A percentile compares a stretch with the other conserved stretches of the same genome.
phyloP scores from a whole-genome alignment of 1,140 invertebrate species.

The Drosophila lowei region DNA sequence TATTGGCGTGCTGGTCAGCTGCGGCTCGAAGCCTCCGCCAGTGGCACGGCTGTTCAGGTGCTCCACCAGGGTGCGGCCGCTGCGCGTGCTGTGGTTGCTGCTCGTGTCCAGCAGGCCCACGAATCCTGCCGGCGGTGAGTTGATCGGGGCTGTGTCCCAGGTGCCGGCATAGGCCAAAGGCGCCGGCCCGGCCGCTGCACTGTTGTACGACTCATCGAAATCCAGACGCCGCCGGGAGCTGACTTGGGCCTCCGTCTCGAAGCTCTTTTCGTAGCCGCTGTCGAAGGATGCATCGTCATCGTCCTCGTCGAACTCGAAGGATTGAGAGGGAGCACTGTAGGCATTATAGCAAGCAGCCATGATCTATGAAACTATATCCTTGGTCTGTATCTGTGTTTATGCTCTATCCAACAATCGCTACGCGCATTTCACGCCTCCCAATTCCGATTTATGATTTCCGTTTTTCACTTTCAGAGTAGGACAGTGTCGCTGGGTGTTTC shows the following conservation, averaged over 20 bases:
- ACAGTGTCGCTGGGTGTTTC: conserved; percentile 27
- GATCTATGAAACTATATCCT: conserved; percentile 16
- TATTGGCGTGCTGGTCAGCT: conserved; percentile 74
- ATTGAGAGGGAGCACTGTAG: conserved; percentile 70
- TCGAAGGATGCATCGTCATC: conserved; percentile 87
- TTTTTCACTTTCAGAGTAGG: background rate
- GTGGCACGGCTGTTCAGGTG: conserved; percentile 71
- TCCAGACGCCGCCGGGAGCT: conserved; percentile 68
- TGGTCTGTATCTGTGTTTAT: conserved; percentile 8
- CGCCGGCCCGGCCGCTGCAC: conserved; percentile 12
- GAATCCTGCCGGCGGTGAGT: conserved; percentile 62
- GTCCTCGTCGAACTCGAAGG: conserved; percentile 86
- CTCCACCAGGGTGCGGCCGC: conserved; percentile 73
- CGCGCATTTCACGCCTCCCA: conserved; percentile 26
- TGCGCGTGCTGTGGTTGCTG: conserved; percentile 77
- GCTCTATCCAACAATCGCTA: conserved; percentile 6
- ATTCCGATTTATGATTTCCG: conserved; percentile 20
- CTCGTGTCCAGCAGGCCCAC: conserved; percentile 69
- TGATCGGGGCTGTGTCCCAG: conserved; percentile 50
- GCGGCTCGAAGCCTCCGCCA: conserved; percentile 55
- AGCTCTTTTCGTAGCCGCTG: conserved; percentile 87
- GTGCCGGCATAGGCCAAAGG: conserved; percentile 35
- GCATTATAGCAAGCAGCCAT: conserved; percentile 81
- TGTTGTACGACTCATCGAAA: conserved; percentile 55
- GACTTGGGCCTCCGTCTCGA: conserved; percentile 80